Evolutionary conservation across 2,888 invertebrate species (phyloP), one percentile per base, ranked within the genome.

Genomic region (Dugesia japonica): DNA sequence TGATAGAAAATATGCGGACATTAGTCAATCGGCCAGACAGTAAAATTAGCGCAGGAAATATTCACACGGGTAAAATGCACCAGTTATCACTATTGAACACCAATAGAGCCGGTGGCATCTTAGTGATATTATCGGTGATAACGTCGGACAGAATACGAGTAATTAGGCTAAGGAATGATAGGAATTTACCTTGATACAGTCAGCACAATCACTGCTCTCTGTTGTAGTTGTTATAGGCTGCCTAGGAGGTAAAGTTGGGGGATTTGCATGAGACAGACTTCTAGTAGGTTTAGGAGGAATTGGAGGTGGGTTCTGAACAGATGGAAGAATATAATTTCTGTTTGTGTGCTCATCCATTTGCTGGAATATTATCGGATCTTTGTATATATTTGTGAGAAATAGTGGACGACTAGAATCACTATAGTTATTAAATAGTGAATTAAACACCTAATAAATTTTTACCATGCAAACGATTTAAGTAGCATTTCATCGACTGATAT

Each of bases 241-340:
- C 56, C 56, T 56, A 56, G 56, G 56, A 56, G 56, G 56, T 56
- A 56, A 56, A 56, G 56, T 56, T 56, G 56, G 56, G n/a, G 56
- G 56, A 56, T 56, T 56, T 56, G n/a, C 23, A 56, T 56, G 56
- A 56, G 56, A 56, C 23, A 20, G n/a, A 56, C 23, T 56, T 56
- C 56, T 56, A 20, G 56, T 56, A n/a, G 56, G 56, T 23, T 56
- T 56, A 56, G 56, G 56, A 56, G 56, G 56, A 56, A 56, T 56
- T 4, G 56, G 56, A 56, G 56, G 56, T n/a, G 56, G 56, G 56
- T 56, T 56, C 17, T 56, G 56, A 20, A 56, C 56, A 56, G 56
- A 56, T 56, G 56, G 56, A 56, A 56, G 56, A 56, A 56, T 56
- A n/a, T 56, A 56, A 56, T 56, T 56, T 56, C 56, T 56, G 56